Evolutionary conservation across 2,888 invertebrate genomes (phyloP), one percentile per base, ranked within the genome.

Genomic region (Drosophila monieri): DNA sequence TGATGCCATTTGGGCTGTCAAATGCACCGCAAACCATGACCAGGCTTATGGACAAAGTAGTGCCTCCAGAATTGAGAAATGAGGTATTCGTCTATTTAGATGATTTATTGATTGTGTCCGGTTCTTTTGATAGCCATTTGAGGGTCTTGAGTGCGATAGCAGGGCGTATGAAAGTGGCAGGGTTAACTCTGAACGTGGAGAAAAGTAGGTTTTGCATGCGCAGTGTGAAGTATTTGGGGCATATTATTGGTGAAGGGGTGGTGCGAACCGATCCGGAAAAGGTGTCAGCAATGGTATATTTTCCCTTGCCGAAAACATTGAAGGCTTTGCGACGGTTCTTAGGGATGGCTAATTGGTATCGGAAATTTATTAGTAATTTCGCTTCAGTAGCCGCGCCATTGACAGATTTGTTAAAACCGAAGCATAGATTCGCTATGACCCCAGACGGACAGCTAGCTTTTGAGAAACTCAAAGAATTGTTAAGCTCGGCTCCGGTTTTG

Each of bases 1-100:
- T 58, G 1, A 74, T 73, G 68, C 68, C 73, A 6, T 76, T 74
- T 18, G 66, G 71, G 1, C 54, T 74, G 6, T 60, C 67, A 3
- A 68, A 68, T 25, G 73, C 51, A 1, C 23, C 51, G 1, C 51
- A 51, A 6, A 48, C 49, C 6, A 49, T 49, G 49, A 49, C 49
- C 1, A 14, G 35, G 5, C 8, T 49, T 3, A 49, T 49, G 49
- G 32, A 49, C 12, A 35, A 21, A 21, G 49, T 35, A 25, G 6
- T 25, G 1, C 25, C 25, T 6, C 8, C 6, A 25, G 27, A n/a
- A n/a, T n/a, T n/a, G n/a, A n/a, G n/a, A n/a, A n/a, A n/a, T n/a
- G n/a, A n/a, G n/a, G n/a, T n/a, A n/a, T n/a, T n/a, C n/a, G n/a
- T n/a, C n/a, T n/a, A n/a, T n/a, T n/a, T n/a, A n/a, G n/a, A n/a